Conservation (phyloP, 2,888 invertebrate species). For the Drymonia ruficornis region DNA sequence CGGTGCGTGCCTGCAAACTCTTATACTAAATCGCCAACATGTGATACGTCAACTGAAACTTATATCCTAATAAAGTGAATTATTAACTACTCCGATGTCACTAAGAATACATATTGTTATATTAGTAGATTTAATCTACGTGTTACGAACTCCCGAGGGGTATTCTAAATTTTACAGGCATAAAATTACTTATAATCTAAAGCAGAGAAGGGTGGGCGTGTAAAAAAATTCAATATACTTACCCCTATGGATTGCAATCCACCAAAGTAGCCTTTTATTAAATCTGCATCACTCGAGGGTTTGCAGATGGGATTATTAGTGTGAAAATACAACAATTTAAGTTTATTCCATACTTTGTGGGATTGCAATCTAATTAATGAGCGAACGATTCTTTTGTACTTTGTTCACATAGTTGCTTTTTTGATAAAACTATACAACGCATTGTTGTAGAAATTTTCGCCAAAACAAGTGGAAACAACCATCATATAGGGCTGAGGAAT, state of each 20-base stretch:
- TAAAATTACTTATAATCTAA: conserved; percentile 59
- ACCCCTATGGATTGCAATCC: conserved; percentile 48
- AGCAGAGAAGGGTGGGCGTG: conserved; percentile 59
- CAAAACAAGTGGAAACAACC: conserved; percentile 26
- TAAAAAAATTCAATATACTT: conserved; percentile 61
- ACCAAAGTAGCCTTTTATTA: conserved; percentile 19
- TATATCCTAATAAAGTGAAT: conserved; percentile 63
- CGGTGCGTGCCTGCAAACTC: conserved; percentile 48
- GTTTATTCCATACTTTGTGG: conserved; percentile 24
- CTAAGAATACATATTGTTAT: conserved; percentile 52
- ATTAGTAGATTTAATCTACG: conserved; percentile 79
- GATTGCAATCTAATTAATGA: conserved; percentile 38
- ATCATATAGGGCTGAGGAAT: conserved; percentile 16
- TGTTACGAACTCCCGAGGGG: conserved; percentile 45
- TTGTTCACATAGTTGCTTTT: conserved; percentile 57
- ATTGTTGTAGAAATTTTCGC: conserved; percentile 31
- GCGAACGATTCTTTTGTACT: conserved; percentile 70
- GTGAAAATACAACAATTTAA: background rate
- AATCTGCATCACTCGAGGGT: background rate
- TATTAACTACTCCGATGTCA: conserved; percentile 57
- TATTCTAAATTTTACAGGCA: conserved; percentile 53
- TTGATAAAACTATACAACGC: conserved; percentile 33
- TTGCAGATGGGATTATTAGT: background rate
- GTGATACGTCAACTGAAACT: conserved; percentile 46
- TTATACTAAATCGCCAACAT: conserved; percentile 39